Percentiles rank a stretch among this genome's conserved stretches.
phyloP scores from a whole-genome alignment of 2,113 vertebrate species.

The Hippoglossus stenolepis region DNA sequence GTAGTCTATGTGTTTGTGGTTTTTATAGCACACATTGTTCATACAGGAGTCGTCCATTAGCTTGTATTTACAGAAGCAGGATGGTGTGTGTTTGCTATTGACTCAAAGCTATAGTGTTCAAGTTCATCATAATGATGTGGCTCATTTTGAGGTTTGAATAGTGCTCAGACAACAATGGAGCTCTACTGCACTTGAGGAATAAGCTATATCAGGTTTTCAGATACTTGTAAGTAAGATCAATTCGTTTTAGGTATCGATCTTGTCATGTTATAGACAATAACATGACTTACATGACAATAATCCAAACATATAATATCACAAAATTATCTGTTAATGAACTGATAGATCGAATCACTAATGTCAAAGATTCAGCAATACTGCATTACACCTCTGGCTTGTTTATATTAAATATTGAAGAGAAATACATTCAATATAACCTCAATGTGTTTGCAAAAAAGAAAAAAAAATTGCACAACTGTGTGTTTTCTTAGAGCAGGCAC shows the following conservation, averaged over 20 bases:
- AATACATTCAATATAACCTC: background rate
- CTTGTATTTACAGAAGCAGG: background rate
- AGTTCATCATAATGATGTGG: background rate
- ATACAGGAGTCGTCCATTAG: background rate
- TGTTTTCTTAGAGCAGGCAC: background rate
- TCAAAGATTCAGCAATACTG: background rate
- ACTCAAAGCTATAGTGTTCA: too few species aligned
- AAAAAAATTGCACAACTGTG: background rate
- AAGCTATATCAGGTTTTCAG: background rate
- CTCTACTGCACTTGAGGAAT: background rate
- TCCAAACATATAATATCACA: background rate
- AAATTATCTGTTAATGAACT: background rate
- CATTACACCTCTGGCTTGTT: background rate
- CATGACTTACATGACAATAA: background rate
- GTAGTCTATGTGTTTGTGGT: background rate
- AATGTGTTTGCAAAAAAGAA: background rate
- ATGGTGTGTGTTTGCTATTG: too few species aligned
- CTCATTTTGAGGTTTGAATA: background rate
- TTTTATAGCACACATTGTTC: background rate
- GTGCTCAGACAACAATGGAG: background rate
- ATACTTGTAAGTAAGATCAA: background rate
- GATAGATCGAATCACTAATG: background rate
- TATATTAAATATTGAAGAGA: background rate
- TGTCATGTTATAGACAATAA: background rate
- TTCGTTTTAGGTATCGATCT: background rate